Evolutionary conservation across 2,797 vertebrate genomes (phyloP).

Genomic region (Balearica regulorum): DNA sequence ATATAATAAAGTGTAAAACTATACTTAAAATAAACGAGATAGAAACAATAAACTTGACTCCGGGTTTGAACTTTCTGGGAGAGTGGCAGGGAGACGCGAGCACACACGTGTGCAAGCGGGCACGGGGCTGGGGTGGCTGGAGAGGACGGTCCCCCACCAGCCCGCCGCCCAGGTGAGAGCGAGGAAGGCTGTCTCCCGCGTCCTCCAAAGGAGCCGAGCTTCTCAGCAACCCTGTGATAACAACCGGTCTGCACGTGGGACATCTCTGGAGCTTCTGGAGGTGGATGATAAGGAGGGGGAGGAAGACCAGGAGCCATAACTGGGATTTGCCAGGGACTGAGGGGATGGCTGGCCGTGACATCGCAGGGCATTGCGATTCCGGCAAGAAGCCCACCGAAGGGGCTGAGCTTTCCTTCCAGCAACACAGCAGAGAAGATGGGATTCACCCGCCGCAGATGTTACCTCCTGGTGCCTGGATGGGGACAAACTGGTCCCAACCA

Average conservation of each 20-base stretch:
- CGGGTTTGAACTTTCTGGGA: conserved; percentile 63
- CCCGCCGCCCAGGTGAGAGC: neutral
- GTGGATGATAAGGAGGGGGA: neutral
- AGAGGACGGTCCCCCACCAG: fast-evolving
- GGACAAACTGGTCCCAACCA: neutral
- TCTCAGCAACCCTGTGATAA: neutral
- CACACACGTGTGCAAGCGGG: fast-evolving
- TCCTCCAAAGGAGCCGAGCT: neutral
- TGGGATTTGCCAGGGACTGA: neutral
- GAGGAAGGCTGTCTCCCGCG: neutral
- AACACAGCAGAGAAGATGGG: neutral
- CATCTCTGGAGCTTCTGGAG: neutral
- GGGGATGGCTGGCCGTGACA: fast-evolving
- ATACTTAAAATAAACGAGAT: conserved; percentile 78
- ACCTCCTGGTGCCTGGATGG: neutral
- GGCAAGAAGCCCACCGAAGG: neutral
- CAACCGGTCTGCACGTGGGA: neutral
- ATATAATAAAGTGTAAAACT: conserved; percentile 79
- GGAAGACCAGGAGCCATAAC: neutral
- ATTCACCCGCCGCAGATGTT: neutral
- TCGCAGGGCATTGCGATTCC: fast-evolving
- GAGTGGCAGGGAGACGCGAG: neutral
- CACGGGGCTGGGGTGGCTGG: neutral
- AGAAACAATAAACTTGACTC: conserved; percentile 77
- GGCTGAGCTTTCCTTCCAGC: neutral